Evolutionary conservation across 2,113 vertebrate species (phyloP), one percentile per base, ranked within the genome.

Genomic region (Phrynosoma blainvillii): DNA sequence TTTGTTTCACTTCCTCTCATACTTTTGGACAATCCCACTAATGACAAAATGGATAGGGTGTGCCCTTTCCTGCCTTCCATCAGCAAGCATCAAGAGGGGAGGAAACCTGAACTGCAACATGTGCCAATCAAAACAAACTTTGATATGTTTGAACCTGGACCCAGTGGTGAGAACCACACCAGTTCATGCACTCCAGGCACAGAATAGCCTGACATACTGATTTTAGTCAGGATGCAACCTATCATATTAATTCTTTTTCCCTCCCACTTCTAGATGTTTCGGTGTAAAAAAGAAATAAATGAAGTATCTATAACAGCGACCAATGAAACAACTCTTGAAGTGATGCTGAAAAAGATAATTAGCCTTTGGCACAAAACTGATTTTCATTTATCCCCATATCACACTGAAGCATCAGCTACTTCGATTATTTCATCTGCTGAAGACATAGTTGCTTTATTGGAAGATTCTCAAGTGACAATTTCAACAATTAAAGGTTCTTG

Each of bases 381-480:
- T 30, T 90, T 97, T 68, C 94, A 87, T 71, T 82, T 97, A 52
- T 90, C 94, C n/a, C 82, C 18, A 21, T 94, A 96, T 77, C 74
- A 84, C 78, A 87, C 93, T 0, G 96, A 96, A 20, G 27, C 65
- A 4, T 84, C 77, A 18, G 70, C 91, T 9, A 59, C 94, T 62
- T 84, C 86, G 21, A 94, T 96, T 80, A 95, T 97, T 52, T 92
- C 95, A 12, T 96, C 95, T 7, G 62, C 92, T 4, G 96, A 96
- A 42, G 95, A 96, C 42, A 27, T 94, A n/a, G 11, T 93, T 36
- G 52, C 89, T 87, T 95, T 96, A 68, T 52, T 96, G 82, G 96
- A 97, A 82, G 96, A 97, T 14, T 96, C 95, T 87, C 95, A 95
- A 85, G 65, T 93, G 66, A 91, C 93, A 71, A 93, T 97, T 30